Conservation (phyloP, 2,888 invertebrate genomes). For the Platycheirus albimanus region DNA sequence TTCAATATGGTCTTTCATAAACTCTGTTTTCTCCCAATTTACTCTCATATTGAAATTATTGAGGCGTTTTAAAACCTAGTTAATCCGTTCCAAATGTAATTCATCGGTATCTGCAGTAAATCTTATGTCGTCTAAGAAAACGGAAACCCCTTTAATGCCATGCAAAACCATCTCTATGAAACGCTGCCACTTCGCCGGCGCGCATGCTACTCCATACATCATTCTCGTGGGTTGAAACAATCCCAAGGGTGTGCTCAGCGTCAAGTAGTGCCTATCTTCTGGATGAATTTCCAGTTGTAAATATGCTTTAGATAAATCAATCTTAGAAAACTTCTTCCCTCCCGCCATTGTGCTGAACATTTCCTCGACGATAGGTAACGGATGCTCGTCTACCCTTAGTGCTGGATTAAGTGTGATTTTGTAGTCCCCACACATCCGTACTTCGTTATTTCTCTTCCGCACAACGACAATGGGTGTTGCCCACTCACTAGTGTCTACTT, state of each 20-base stretch:
- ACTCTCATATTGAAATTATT: conserved; percentile 21
- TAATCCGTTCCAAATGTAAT: conserved; percentile 9
- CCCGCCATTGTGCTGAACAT: too few species aligned
- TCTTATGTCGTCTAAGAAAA: conserved; percentile 13
- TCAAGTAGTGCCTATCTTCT: conserved; percentile 7
- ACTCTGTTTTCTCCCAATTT: conserved; percentile 6
- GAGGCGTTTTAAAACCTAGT: conserved; percentile 13
- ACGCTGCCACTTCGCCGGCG: conserved; percentile 1
- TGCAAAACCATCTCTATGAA: background rate
- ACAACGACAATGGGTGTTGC: conserved; percentile 77
- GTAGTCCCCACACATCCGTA: conserved; percentile 5
- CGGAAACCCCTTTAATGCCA: background rate
- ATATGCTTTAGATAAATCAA: conserved; percentile 8
- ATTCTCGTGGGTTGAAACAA: conserved; percentile 4
- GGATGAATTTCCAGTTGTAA: too few species aligned
- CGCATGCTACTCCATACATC: conserved; percentile 5
- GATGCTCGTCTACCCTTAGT: conserved; percentile 1
- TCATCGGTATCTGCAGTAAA: conserved; percentile 11
- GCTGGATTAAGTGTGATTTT: conserved; percentile 9
- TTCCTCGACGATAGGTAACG: conserved; percentile 1
- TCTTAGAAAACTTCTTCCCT: conserved; percentile 1
- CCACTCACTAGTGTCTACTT: conserved; percentile 75
- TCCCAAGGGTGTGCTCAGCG: background rate
- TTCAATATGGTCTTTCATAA: conserved; percentile 24
- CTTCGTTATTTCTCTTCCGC: conserved; percentile 68